Evolutionary conservation across 2,888 invertebrate species (phyloP).

Genomic region (Homarus gammarus): DNA sequence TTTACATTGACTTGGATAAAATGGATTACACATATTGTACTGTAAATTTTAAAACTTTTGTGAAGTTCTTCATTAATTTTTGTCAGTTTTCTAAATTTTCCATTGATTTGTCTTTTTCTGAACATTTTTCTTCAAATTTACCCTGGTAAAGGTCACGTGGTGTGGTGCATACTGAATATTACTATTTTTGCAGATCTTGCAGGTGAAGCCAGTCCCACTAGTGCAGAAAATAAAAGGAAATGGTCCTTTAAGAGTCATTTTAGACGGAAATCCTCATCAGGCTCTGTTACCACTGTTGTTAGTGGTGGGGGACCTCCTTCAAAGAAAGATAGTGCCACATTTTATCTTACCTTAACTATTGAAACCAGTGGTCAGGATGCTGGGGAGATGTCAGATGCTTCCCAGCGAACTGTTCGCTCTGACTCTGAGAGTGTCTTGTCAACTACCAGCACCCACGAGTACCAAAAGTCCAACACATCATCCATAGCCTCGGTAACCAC

Average conservation of each 20-base stretch:
- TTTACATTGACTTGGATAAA: no score
- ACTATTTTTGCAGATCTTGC: conserved; percentile 48
- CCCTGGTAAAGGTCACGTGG: no score
- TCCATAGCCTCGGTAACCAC: conserved; percentile 61
- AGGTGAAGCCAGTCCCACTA: conserved; percentile 50
- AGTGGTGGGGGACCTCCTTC: conserved; percentile 78
- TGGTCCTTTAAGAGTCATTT: conserved; percentile 81
- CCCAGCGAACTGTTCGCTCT: conserved; percentile 58
- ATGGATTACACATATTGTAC: no score
- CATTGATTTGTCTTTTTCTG: no score
- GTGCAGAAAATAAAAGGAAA: conserved; percentile 77
- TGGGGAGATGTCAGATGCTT: conserved; percentile 56
- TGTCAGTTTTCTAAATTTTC: not conserved
- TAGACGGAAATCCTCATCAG: conserved; percentile 77
- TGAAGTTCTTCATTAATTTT: no score
- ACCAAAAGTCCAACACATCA: conserved; percentile 54
- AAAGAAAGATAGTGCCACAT: conserved; percentile 83
- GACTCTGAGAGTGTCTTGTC: conserved; percentile 61
- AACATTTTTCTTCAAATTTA: no score
- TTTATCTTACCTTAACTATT: conserved; percentile 86
- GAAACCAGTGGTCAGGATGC: conserved; percentile 80
- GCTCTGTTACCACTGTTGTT: conserved; percentile 46
- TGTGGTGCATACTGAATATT: no score
- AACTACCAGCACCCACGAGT: conserved; percentile 25
- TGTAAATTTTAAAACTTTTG: no score